Conservation (phyloP, 2,797 vertebrate species). For the Chaetophractus vellerosus region DNA sequence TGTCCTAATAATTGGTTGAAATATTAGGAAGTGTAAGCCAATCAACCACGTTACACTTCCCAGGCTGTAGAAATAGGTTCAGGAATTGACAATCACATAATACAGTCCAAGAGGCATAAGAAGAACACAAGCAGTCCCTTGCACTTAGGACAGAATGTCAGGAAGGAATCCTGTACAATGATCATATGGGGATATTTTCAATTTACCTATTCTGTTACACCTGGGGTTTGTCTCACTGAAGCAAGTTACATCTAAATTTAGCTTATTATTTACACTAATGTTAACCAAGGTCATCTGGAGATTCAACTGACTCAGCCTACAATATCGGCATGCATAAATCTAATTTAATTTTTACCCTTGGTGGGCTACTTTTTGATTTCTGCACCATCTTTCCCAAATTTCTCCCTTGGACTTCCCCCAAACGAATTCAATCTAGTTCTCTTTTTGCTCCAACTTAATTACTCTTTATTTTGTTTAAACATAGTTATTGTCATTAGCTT, state of each 20-base stretch:
- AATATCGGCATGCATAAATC: neutral
- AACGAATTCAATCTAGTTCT: neutral
- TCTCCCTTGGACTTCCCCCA: neutral
- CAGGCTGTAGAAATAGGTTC: neutral
- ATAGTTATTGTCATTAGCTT: neutral
- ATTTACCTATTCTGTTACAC: neutral
- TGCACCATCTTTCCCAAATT: neutral
- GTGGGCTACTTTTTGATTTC: neutral
- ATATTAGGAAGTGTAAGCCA: neutral
- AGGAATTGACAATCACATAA: neutral
- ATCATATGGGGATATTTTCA: neutral
- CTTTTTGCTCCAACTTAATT: neutral
- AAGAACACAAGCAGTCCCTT: neutral
- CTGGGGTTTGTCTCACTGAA: neutral
- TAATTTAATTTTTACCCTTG: neutral
- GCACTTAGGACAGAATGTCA: neutral
- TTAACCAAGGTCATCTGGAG: neutral
- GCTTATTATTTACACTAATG: neutral
- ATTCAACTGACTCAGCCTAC: neutral
- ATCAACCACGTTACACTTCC: neutral
- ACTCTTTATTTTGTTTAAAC: neutral
- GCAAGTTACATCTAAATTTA: neutral
- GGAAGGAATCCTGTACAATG: too few species aligned
- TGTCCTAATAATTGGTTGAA: neutral
- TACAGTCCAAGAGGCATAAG: neutral